phyloP scores from a whole-genome alignment of 2,888 invertebrate species.

The Dioctria rufipes region DNA sequence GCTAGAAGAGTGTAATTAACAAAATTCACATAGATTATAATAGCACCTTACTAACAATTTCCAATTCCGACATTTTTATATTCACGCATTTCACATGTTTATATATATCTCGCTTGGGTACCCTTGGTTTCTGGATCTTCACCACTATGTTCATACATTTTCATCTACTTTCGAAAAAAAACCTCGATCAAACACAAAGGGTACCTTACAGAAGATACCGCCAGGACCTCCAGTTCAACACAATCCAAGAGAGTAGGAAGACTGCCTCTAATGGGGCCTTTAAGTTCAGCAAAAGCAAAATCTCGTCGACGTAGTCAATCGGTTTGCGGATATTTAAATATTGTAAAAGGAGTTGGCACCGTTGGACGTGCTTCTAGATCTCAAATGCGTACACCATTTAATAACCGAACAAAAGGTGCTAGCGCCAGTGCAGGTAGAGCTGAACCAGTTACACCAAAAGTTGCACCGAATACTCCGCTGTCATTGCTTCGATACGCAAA shows the following conservation, averaged over 20 bases:
- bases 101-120: not conserved
- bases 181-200: constrained; percentile 63
- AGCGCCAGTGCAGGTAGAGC: constrained; percentile 69
- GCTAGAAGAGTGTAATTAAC: not conserved
- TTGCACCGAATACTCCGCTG: constrained; percentile 63
- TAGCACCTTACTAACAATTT: constrained; percentile 17
- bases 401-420: constrained; percentile 65
- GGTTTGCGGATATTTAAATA: constrained; percentile 61
- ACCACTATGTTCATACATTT: constrained; percentile 16
- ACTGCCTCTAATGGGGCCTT: constrained; percentile 65
- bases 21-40: not conserved
- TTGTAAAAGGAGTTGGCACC: constrained; percentile 46
- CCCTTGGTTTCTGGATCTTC: constrained; percentile 12
- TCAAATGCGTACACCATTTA: constrained; percentile 67
- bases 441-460: constrained; percentile 62
- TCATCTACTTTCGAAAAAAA: not conserved
- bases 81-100: constrained; percentile 13
- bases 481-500: constrained; percentile 70
- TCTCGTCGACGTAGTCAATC: constrained; percentile 66
- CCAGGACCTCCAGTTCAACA: constrained; percentile 59
- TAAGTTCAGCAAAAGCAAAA: constrained; percentile 68
- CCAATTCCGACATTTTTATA: constrained; percentile 2
- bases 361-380: constrained; percentile 64
- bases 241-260: constrained; percentile 59
- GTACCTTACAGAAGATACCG: constrained; percentile 72